Evolutionary conservation across 2,113 vertebrate species (phyloP), one percentile per base, ranked within the genome.

Genomic region (Phyllostomus discolor): DNA sequence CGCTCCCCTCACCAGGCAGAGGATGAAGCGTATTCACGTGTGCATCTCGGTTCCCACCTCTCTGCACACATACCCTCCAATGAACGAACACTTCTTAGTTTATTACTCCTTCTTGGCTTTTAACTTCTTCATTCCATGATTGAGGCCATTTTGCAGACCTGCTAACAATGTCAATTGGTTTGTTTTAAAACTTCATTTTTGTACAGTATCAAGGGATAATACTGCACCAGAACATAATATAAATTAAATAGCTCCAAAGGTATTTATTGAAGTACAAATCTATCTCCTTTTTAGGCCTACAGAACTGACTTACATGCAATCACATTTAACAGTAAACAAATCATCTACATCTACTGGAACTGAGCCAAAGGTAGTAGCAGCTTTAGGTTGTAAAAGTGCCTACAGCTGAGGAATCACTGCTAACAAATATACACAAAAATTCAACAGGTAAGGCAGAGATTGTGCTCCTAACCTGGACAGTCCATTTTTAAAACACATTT

Each of bases 301-400:
- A 79, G 76, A 70, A 92, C 15, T 89, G 59, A 43, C n/a, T 88
- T 85, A 62, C 64, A 70, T 80, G 17, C 59, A 95, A 9, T 64
- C 93, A 94, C 19, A 92, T 35, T 94, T 92, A 84, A 28, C 46
- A 78, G 93, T 46, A 95, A 90, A 50, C 6, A 94, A 57, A 70
- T 57, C n/a, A 87, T 20, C 66, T 78, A 83, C 66, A 84, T 88
- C 15, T 76, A 72, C 2, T 59, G 8, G 46, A 87, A 57, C 35
- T 72, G 46, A 81, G 62, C 31, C 20, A 8, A 41, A 72, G 10
- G 73, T 86, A 48, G 14, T 75, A 92, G 92, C 69, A 81, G 33
- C 52, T 92, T 72, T 84, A 67, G 75, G 46, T 35, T 75, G 76
- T 15, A 79, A 59, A 24, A 96, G 31, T 41, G 26, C 14, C 43